Conservation (phyloP, 2,888 invertebrate species). For the Sphaerophoria rueppellii region DNA sequence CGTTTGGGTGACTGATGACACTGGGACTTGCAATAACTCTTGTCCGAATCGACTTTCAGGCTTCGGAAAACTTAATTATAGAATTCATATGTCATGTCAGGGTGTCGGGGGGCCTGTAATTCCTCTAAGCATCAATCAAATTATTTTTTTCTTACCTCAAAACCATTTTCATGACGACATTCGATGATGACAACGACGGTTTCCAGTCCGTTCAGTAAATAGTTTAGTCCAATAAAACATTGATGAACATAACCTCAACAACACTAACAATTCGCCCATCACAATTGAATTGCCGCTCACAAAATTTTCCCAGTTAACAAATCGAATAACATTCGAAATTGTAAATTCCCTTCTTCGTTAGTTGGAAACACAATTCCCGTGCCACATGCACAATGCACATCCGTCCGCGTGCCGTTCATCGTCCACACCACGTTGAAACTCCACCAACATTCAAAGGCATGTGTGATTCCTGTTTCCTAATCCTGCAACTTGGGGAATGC, state of each 20-base stretch:
- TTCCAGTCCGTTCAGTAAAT: neutral
- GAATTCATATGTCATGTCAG: no score
- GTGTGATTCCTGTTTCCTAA: neutral
- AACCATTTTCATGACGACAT: no score
- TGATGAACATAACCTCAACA: neutral
- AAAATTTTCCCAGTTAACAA: conserved; percentile 49
- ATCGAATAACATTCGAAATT: conserved; percentile 57
- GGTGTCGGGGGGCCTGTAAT: no score
- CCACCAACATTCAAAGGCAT: no score
- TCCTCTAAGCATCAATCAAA: no score
- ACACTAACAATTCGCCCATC: neutral
- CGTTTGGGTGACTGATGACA: no score
- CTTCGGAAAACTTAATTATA: no score
- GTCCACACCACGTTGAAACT: neutral
- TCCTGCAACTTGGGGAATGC: conserved; percentile 34
- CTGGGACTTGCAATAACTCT: no score
- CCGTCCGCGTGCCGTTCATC: neutral
- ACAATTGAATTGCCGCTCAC: neutral
- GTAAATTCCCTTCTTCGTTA: conserved; percentile 48
- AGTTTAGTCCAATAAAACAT: neutral
- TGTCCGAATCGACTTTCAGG: no score
- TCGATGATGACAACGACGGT: neutral
- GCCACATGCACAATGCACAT: neutral
- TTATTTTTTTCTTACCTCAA: no score
- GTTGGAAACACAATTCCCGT: conserved; percentile 19